These are phyloP conservation scores for Xenopus borealis DNA, from an alignment of 2,113 vertebrate species.

Conservation along the genomic window DNA sequence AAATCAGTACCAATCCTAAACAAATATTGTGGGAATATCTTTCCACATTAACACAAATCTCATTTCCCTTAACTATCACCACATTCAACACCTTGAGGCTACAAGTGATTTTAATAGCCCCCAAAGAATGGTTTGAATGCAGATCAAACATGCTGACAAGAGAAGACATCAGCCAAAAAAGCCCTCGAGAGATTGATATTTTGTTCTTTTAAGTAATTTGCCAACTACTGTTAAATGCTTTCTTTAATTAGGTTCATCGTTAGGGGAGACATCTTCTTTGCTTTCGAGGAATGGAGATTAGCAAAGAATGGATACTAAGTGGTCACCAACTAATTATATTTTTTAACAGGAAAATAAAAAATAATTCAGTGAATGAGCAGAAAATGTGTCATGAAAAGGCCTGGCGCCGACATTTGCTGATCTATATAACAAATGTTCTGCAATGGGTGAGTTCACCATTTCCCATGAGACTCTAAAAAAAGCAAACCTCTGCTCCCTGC, in stretches of 20 bases:
- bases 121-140: slow-evolving; percentile 24
- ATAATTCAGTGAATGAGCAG: slow-evolving; percentile 22
- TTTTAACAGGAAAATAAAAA: slow-evolving; percentile 7
- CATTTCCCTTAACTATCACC: slow-evolving; percentile 16
- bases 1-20: background rate
- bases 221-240: slow-evolving; percentile 39
- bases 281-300: slow-evolving; percentile 23
- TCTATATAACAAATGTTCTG: background rate
- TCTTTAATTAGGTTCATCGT: slow-evolving; percentile 42
- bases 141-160: slow-evolving; percentile 13
- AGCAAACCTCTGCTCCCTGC: background rate
- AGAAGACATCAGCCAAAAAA: slow-evolving; percentile 30
- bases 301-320: slow-evolving; percentile 15
- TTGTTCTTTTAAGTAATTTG: slow-evolving; percentile 31
- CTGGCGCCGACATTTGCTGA: background rate
- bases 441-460: background rate
- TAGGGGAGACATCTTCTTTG: slow-evolving; percentile 19
- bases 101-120: slow-evolving; percentile 23
- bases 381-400: background rate
- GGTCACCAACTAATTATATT: slow-evolving; percentile 31
- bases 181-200: slow-evolving; percentile 26
- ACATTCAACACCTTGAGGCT: slow-evolving; percentile 27
- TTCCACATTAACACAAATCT: slow-evolving; percentile 22
- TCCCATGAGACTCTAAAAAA: background rate
- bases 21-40: slow-evolving; percentile 7